Conservation (phyloP, 2,888 invertebrate species). For the Cantharis lateralis region DNA sequence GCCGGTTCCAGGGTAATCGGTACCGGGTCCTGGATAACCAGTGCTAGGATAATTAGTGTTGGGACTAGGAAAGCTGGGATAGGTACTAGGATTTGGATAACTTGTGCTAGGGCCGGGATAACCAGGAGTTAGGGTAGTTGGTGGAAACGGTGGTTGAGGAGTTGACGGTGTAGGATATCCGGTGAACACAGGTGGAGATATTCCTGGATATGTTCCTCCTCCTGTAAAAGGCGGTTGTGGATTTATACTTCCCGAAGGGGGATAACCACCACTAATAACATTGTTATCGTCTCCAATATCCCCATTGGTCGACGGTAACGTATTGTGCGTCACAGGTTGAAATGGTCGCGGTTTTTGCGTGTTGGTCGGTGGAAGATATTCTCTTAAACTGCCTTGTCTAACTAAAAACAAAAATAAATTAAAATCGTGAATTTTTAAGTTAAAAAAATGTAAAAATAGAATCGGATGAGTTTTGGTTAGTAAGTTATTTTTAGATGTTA, state of each 20-base stretch:
- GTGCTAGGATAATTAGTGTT: constrained; percentile 31
- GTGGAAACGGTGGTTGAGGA: not conserved
- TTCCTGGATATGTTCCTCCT: constrained; percentile 35
- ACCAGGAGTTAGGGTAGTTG: constrained; percentile 5
- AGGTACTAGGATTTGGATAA: constrained; percentile 22
- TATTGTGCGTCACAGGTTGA: constrained; percentile 56
- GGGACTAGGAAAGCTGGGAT: constrained; percentile 28
- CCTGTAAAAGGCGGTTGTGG: constrained; percentile 50
- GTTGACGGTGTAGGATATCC: constrained; percentile 25
- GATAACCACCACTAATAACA: constrained; percentile 38
- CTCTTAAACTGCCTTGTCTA: constrained; percentile 63
- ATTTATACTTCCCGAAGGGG: constrained; percentile 47
- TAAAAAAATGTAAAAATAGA: not conserved
- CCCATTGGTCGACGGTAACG: constrained; percentile 11
- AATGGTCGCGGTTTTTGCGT: constrained; percentile 74
- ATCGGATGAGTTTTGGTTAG: not conserved
- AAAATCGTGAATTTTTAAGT: constrained; percentile 36
- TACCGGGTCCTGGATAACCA: constrained; percentile 11
- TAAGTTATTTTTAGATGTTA: not conserved
- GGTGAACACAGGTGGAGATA: constrained; percentile 32
- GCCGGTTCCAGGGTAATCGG: not conserved
- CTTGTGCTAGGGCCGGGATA: constrained; percentile 1
- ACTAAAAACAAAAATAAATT: constrained; percentile 55
- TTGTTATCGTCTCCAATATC: constrained; percentile 30
- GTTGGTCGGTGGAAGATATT: constrained; percentile 63